Evolutionary conservation across 2,888 invertebrate species (phyloP), one percentile per base, ranked within the genome.

Genomic region (Pantelozetes paolii): DNA sequence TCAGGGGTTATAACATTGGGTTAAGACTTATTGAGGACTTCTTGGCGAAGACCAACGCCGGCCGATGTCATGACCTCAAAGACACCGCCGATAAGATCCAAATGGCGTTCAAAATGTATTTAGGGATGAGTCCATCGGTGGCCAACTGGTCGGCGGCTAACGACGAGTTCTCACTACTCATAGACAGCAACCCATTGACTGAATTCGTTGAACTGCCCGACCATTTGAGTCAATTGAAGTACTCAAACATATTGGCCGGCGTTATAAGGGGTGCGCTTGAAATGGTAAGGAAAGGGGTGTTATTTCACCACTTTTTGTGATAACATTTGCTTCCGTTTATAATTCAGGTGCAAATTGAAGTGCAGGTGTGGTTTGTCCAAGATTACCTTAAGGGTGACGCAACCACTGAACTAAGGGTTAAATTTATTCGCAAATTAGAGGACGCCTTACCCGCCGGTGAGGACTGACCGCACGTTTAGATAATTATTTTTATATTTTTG

Each of bases 361-460:
- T 97, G 8, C 90, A 91, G 80, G 90, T 92, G 79, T 93, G 92
- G 90, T 94, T 98, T 85, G 89, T 92, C 1, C 88, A 95, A 87
- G 97, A 98, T 83, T 94, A 94, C 80, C 83, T 98, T 71, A 95
- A 94, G 84, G 97, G 96, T 67, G 97, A 98, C 82, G 88, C 89
- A 77, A 88, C 89, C 42, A 99, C 97, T 26, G 99, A 99, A 85
- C 85, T 99, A 26, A 86, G 95, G 80, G 89, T 99, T 2, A 95
- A 96, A 82, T 98, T 95, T 82, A 89, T 96, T 76, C 90, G 94
- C 81, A 87, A 94, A 82, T 85, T 99, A 81, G 97, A 98, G 85
- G 99, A 99, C 84, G 94, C 96, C 1, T 91, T 98, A 79, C 98
- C 99, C 13, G 95, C 95, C 54, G 98, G 99, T 28, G 99, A 99